These are phyloP conservation scores for Chanos chanos DNA, from an alignment of 2,797 vertebrate species.

Conservation along the genomic window DNA sequence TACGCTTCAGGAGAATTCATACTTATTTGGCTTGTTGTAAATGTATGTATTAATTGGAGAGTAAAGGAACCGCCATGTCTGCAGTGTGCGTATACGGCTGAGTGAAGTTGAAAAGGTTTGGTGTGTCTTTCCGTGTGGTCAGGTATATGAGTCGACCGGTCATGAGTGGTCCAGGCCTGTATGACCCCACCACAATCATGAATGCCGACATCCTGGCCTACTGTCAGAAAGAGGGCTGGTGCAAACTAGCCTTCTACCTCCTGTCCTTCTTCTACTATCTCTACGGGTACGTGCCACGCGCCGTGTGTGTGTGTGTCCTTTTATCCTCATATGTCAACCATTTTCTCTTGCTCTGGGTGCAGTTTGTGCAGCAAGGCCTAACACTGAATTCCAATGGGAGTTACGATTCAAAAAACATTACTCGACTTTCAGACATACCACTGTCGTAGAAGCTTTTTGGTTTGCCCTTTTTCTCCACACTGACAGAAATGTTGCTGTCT, in stretches of 20 bases:
- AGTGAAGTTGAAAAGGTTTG: background rate
- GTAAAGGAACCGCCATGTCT: too few species aligned
- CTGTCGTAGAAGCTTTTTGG: too few species aligned
- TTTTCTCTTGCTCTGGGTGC: background rate
- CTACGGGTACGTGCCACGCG: constrained; percentile 83
- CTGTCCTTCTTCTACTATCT: constrained; percentile 99
- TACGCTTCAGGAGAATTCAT: too few species aligned
- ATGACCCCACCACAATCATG: constrained; percentile 99
- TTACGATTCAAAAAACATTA: too few species aligned
- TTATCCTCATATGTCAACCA: background rate
- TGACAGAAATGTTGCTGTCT: background rate
- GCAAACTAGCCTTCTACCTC: constrained; percentile 98
- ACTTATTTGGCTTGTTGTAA: too few species aligned
- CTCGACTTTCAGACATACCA: too few species aligned
- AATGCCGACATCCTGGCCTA: constrained; percentile 98
- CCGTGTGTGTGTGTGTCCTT: background rate
- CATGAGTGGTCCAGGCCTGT: constrained; percentile 96
- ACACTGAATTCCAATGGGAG: background rate
- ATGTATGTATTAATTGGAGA: background rate
- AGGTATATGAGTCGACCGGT: constrained; percentile 92
- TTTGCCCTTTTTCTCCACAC: too few species aligned
- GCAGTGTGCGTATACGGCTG: background rate
- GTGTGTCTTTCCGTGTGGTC: constrained; percentile 49
- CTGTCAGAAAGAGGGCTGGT: constrained; percentile 99
- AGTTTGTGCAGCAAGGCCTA: background rate